Base-by-base conservation (phyloP, 2,797 vertebrate genomes). In the Xenentodon cancila region DNA sequence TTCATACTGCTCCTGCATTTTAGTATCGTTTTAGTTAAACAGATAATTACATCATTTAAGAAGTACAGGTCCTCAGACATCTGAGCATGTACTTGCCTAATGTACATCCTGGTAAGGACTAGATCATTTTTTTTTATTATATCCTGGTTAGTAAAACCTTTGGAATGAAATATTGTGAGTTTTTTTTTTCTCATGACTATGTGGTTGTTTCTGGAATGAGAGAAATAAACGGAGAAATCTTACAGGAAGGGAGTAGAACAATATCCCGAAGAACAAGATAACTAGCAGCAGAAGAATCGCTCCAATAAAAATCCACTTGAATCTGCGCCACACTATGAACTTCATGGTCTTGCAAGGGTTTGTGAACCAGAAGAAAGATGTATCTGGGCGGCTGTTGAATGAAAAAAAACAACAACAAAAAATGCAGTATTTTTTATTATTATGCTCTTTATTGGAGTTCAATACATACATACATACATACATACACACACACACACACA, bases 291-390 rank as follows among this genome's bases (percentile, higher is more conserved):
- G 82, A 65, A 97, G 0, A 77, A 97, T 59, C 9, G 91, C 61
- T 19, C 88, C 91, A 8, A 99, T 85, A 81, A 99, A 96, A 73
- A 97, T 64, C 94, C 97, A 99, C 81, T 94, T 97, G 82, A 97
- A 99, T 75, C 94, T 94, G 50, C 96, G 94, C 97, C 98, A 98
- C 66, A 99, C 91, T 6, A 99, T 98, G 73, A 97, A 99, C 71
- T 90, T 97, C 95, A 97, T 91, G 58, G 97, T 97, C 89, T 98
- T 99, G 86, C 95, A 99, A 1, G 97, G 97, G 90, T 95, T 98
- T 78, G 93, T 95, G 86, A 99, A 99, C 98, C 98, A 99, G 75
- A 99, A 95, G 94, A 99, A 99, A 5, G 98, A 99, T 0, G 96
- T 99, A 73, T 98, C 97, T 18, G 98, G 98, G 19, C 98, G 98